These are phyloP conservation scores for Sebastes taczanowskii DNA, from an alignment of 2,797 vertebrate species.

Conservation along the genomic window DNA sequence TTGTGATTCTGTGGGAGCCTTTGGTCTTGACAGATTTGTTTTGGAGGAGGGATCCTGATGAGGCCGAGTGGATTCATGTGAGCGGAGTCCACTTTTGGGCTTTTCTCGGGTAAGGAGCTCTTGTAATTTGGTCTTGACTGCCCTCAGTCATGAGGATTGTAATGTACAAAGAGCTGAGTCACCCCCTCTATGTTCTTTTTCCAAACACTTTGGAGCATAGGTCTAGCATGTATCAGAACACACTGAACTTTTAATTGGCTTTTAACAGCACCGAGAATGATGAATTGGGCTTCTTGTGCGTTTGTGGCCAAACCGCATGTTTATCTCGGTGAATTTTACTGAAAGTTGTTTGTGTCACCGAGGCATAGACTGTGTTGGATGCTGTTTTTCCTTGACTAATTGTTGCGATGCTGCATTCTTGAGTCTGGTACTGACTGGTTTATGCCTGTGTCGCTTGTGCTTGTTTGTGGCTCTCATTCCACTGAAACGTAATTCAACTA, in stretches of 20 bases:
- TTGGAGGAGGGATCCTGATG: neutral
- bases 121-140: neutral
- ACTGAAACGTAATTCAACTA: neutral
- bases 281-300: neutral
- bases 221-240: neutral
- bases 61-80: neutral
- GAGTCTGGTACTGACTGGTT: constrained; percentile 35
- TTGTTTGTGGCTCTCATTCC: constrained; percentile 17
- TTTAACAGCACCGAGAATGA: neutral
- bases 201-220: neutral
- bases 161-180: neutral
- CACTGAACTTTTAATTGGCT: neutral
- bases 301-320: neutral
- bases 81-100: neutral
- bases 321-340: neutral
- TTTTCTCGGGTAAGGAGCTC: neutral
- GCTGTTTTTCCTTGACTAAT: constrained; percentile 28
- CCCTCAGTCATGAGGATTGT: neutral
- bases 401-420: constrained; percentile 47
- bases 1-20: neutral
- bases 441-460: constrained; percentile 11
- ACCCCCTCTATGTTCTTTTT: neutral
- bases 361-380: neutral
- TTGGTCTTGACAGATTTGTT: neutral
- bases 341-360: constrained; percentile 2